A percentile compares a stretch with the other conserved stretches of the same genome.
These are phyloP conservation scores for Physeter macrocephalus DNA, from an alignment of 2,113 vertebrate genomes.

Conservation along the genomic window DNA sequence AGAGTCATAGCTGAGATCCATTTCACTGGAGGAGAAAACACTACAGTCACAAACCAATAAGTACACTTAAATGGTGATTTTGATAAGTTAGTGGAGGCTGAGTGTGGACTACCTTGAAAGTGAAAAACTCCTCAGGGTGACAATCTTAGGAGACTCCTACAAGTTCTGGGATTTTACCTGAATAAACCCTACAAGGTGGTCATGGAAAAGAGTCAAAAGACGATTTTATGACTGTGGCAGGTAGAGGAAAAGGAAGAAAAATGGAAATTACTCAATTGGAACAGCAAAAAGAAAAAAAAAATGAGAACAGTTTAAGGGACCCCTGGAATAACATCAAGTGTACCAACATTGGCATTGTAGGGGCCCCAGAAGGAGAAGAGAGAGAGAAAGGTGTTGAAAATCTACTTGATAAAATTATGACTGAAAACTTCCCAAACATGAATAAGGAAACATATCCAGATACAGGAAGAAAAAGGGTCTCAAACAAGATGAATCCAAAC, in stretches of 20 bases:
- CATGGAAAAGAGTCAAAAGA: neutral
- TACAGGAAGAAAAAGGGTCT: neutral
- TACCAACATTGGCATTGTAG: neutral
- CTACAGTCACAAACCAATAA: neutral
- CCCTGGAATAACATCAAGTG: neutral
- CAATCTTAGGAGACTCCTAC: neutral
- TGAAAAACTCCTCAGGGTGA: neutral
- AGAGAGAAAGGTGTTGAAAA: neutral
- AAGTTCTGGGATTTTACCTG: neutral
- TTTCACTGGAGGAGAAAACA: neutral
- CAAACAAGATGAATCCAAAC: neutral
- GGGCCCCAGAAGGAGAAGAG: neutral
- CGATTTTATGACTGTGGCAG: neutral
- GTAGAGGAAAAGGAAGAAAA: neutral
- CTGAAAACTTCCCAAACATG: neutral
- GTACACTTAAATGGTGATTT: neutral
- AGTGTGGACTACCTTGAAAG: neutral
- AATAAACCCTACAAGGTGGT: neutral
- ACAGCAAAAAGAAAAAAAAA: neutral
- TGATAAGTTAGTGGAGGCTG: neutral
- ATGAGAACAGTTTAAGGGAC: neutral
- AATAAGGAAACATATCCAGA: neutral
- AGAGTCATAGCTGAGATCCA: neutral
- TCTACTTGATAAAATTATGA: neutral
- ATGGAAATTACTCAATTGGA: neutral